Base-by-base conservation (phyloP, 2,113 vertebrate genomes). In the Mionectes macconnelli region DNA sequence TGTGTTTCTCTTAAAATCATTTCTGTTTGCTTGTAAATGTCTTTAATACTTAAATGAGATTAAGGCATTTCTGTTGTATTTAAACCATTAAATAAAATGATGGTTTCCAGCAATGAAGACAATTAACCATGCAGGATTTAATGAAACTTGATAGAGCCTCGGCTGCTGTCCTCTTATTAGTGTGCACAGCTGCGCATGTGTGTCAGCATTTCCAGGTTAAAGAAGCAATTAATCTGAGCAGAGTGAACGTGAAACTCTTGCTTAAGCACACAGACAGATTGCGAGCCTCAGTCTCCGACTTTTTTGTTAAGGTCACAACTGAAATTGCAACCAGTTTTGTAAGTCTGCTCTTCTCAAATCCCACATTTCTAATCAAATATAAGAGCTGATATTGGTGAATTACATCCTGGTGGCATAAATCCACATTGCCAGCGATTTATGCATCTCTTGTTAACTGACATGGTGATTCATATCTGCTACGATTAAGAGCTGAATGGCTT, bases 191-290 rank as follows among this genome's bases (percentile, higher is more conserved):
- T 89, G 91, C 56, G 69, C 72, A 55, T 47, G 84, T 84, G 89
- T 97, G 93, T 95, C 91, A 92, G 95, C 81, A 14, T 81, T 96
- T 37, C 37, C 95, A 94, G 91, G 96, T 97, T 96, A 97, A 97
- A 97, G 97, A 77, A 96, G 94, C 92, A 95, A 97, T 97, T 98
- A 97, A 95, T 95, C 81, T 95, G 78, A 97, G 94, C 92, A 94
- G 93, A 49, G 83, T 63, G 91, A 96, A 97, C 30, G 87, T 97
- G 97, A 97, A 94, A 68, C 89, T 95, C 42, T 89, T 97, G n/a
- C 90, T 96, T 95, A 97, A 90, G 82, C 69, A 49, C 5, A n/a
- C 40, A 11, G 35, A 80, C 69, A 91, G 90, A 87, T 56, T 52
- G 50, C 53, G 57, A 95, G 55, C 45, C 28, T 82, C 4, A 42